Base-by-base conservation (phyloP, 2,113 vertebrate genomes). In the Clarias magur region DNA sequence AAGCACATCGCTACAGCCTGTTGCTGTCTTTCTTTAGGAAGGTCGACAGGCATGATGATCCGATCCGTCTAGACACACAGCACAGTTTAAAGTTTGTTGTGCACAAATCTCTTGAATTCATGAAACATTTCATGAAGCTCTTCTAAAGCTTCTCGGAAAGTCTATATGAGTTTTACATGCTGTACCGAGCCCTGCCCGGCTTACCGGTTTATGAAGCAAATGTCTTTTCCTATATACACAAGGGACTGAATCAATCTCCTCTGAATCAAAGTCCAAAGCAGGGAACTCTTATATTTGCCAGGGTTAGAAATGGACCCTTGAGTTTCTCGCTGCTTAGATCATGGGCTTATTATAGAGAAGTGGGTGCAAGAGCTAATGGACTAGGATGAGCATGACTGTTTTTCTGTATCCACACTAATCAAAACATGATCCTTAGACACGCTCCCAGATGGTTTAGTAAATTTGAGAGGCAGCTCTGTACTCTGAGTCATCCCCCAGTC, bases 331-430 rank as follows among this genome's bases (percentile, higher is more conserved):
- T 76, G 88, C 25, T 86, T 89, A 84, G 88, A 86, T 89, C 90
- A 89, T 15, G 7, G 80, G 85, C 90, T 91, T 89, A 87, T 89
- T 89, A 86, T 91, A 91, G 90, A 60, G 80, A 79, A 83, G 67
- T 78, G n/a, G 17, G 60, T 48, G 34, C 8, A 19, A 57, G 34
- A 5, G 83, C 68, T 86, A 87, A 89, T 85, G 30, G 38, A 27
- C 79, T 56, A 27, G 85, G 82, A 89, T 89, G 87, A 85, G 84
- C 87, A 34, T 25, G 4, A 82, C 30, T 65, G 76, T 53, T 73
- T 54, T 27, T 79, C 70, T 48, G 59, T 48, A 87, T 85, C 82
- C 78, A n/a, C 62, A 13, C 78, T 79, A 88, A 88, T 91, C 82
- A 89, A 91, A 89, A 89, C 83, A 86, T 88, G 88, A 91, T 85